Base-by-base conservation (phyloP, 2,888 invertebrate genomes). In the Leptopilina drosophilae region DNA sequence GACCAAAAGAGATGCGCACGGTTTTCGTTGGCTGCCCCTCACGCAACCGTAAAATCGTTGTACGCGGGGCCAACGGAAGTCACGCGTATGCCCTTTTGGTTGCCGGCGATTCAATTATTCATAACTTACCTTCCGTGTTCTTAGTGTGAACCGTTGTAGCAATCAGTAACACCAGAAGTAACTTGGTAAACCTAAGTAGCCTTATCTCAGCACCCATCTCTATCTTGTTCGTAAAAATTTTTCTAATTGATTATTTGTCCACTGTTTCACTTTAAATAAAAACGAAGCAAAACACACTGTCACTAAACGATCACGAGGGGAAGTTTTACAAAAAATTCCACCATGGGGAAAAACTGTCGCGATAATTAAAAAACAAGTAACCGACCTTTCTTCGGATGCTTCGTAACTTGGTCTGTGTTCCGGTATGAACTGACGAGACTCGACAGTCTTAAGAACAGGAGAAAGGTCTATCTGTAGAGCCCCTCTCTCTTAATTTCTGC, bases 351-450 rank as follows among this genome's bases (percentile, higher is more conserved):
- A 1, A 75, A 49, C 11, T 11, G 40, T 8, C 14, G 76, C 64
- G 64, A 76, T 56, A 42, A 62, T 53, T 49, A 78, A 78, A 8
- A 42, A 42, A 73, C 7, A n/a, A 62, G 46, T 73, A 73, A 46
- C 26, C 66, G 78, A 83, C 81, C 82, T 83, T 83, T 83, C 81
- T 80, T 79, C 82, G 81, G 81, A 75, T 82, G 77, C 81, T 83
- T 83, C 79, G 81, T 80, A 82, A 81, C 82, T 80, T 83, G 69
- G 82, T 82, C 83, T 83, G 82, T 82, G 82, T 83, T 83, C 81
- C 83, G 83, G 83, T 83, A 79, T 80, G 82, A 83, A 83, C 82
- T 83, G 80, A 83, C 82, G 78, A 67, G 59, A 82, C 80, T 82
- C 81, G 80, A 78, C 77, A 83, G 83, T 82, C 82, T 81, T 78